Conservation (phyloP, 2,113 vertebrate species). For the Otolemur garnettii region DNA sequence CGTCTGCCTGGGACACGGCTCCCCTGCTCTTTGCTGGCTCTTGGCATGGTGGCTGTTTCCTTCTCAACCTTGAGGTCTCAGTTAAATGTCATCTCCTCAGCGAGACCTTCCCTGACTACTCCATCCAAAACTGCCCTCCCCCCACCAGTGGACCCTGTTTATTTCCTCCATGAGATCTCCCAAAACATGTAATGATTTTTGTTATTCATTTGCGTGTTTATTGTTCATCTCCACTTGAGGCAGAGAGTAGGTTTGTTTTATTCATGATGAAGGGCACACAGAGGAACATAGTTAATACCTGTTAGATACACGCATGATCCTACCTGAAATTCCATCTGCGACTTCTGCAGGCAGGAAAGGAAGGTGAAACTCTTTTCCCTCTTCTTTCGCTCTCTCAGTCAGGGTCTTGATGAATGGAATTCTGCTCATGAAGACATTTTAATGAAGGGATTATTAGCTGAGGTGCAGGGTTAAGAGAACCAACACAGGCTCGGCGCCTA, state of each 20-base stretch:
- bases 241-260: background rate
- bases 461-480: background rate
- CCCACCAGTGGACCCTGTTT: background rate
- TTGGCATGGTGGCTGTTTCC: background rate
- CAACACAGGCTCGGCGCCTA: no score
- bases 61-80: background rate
- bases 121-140: background rate
- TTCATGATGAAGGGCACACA: background rate
- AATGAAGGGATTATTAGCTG: background rate
- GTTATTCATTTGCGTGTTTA: background rate
- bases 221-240: background rate
- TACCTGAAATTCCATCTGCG: background rate
- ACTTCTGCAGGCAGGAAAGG: background rate
- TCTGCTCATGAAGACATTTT: slow-evolving; percentile 24
- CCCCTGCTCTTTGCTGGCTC: background rate
- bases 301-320: background rate
- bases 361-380: background rate
- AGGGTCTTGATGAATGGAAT: background rate
- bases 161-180: slow-evolving; percentile 37
- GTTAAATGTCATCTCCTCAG: background rate
- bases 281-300: background rate
- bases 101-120: background rate
- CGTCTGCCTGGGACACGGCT: background rate
- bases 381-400: background rate
- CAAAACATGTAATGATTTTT: background rate